A percentile compares a stretch with the other conserved stretches of the same genome.
Evolutionary conservation across 1,140 invertebrate species (phyloP).

Genomic region (Tyrophagus putrescentiae): DNA sequence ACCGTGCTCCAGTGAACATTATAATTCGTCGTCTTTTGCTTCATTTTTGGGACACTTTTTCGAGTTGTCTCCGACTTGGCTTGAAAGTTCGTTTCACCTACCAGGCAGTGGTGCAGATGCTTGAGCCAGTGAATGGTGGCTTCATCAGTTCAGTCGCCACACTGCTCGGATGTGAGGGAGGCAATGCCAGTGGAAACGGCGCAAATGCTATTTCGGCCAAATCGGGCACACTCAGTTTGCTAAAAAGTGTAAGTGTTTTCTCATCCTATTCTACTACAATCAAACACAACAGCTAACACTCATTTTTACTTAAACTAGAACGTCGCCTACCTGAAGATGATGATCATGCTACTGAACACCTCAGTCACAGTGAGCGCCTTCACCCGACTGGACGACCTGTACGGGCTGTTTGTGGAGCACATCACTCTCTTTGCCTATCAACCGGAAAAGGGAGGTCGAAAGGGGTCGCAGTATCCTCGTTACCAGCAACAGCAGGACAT

Average conservation of each 20-base stretch:
- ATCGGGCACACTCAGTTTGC: too few relatives aligned
- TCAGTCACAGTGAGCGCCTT: not conserved
- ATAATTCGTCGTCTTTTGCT: constrained; percentile 48
- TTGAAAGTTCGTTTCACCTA: constrained; percentile 33
- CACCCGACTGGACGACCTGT: not conserved
- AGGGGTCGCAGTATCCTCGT: not conserved
- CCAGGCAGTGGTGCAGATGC: not conserved
- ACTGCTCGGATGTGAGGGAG: not conserved
- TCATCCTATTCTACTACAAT: too few relatives aligned
- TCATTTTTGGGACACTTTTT: constrained; percentile 75
- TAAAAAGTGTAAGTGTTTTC: too few relatives aligned
- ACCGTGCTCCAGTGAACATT: not conserved
- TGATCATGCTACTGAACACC: not conserved
- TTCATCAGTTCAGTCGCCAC: not conserved
- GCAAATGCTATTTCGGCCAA: too few relatives aligned
- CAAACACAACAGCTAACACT: too few relatives aligned
- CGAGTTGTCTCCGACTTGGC: constrained; percentile 61
- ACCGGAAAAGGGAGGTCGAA: not conserved
- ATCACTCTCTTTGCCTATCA: not conserved
- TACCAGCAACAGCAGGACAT: too few relatives aligned
- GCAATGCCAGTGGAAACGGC: not conserved
- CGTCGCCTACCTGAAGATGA: not conserved
- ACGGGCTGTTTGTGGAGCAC: not conserved
- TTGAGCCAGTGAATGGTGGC: not conserved
- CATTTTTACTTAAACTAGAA: not conserved